A percentile compares a stretch with the other conserved stretches of the same genome.
phyloP scores from a whole-genome alignment of 2,797 vertebrate genomes.

The Coluber constrictor region DNA sequence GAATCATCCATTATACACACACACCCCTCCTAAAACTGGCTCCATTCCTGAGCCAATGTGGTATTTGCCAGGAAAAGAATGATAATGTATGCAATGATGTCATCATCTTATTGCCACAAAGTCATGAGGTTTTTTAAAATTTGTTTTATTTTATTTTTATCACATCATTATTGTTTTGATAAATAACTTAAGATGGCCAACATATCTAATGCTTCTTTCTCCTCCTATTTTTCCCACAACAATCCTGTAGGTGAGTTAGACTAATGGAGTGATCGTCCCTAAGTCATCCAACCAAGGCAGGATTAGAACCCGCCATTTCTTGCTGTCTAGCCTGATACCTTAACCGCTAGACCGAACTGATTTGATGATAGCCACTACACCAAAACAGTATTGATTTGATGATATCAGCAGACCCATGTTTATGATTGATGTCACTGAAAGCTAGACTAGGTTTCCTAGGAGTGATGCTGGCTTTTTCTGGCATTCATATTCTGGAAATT shows the following conservation, averaged over 20 bases:
- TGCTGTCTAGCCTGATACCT: neutral
- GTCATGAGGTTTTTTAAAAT: neutral
- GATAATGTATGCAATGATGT: neutral
- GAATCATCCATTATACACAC: neutral
- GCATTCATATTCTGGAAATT: neutral
- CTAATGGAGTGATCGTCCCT: neutral
- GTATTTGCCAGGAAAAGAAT: neutral
- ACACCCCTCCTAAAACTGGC: neutral
- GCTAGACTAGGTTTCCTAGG: neutral
- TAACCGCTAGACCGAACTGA: neutral
- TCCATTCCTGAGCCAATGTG: neutral
- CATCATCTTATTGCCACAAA: neutral
- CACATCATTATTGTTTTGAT: neutral
- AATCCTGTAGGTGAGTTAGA: neutral
- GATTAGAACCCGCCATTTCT: neutral
- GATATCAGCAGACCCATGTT: neutral
- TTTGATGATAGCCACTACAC: neutral
- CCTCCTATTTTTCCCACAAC: neutral
- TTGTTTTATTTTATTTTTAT: neutral
- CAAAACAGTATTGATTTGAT: neutral
- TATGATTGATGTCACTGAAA: neutral
- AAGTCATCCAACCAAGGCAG: neutral
- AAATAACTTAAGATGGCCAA: neutral
- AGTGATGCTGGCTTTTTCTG: neutral
- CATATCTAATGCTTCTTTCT: neutral